These are phyloP conservation scores for Thunnus thynnus DNA, from an alignment of 2,113 vertebrate genomes.

Conservation along the genomic window DNA sequence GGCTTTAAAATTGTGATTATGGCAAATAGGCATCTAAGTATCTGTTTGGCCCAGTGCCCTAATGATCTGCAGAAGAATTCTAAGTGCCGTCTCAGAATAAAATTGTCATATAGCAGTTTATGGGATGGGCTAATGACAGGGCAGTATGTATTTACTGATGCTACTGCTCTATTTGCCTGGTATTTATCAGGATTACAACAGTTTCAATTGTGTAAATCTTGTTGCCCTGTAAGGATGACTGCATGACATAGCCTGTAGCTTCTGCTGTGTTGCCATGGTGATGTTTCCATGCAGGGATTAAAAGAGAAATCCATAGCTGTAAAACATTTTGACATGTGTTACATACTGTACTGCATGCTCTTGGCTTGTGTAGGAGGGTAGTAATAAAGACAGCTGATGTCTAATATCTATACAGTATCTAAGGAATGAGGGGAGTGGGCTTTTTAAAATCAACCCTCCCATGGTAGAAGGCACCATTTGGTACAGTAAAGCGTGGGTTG, in stretches of 20 bases:
- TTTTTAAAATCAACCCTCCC: conserved; percentile 12
- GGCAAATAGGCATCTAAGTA: no score
- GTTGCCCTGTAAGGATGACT: no score
- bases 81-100: no score
- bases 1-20: no score
- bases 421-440: conserved; percentile 52
- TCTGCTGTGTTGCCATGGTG: not conserved
- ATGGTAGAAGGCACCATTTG: conserved; percentile 13
- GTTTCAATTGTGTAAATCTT: not conserved
- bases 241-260: not conserved
- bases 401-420: conserved; percentile 21
- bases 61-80: no score
- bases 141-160: no score
- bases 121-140: no score
- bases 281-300: not conserved
- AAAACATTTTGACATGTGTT: conserved; percentile 9
- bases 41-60: no score
- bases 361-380: conserved; percentile 7
- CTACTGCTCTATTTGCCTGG: no score
- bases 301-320: not conserved
- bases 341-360: not conserved
- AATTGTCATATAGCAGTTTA: no score
- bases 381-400: conserved; percentile 22
- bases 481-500: conserved; percentile 10
- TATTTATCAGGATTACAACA: no score